Evolutionary conservation across 2,888 invertebrate species (phyloP), one percentile per base, ranked within the genome.

Genomic region (Nephrotoma appendiculata): DNA sequence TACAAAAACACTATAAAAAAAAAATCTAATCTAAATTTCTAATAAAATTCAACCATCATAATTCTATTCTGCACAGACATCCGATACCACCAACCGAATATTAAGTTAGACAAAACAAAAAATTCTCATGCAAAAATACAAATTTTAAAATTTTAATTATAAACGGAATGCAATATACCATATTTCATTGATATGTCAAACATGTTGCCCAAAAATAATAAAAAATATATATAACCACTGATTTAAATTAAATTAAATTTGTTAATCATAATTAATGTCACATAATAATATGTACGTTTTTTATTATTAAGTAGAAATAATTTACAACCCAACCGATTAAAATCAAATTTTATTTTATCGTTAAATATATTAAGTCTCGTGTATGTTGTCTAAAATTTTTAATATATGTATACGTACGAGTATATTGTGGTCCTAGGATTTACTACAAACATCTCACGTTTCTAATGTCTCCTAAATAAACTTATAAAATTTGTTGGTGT

Each of bases 241-340:
- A 71, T 71, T 71, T 71, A 71, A 71, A 71, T 71, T 71, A 31
- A 71, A 71, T 71, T 71, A 71, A 15, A 85, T 85, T 85, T 44
- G 43, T 85, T 44, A 44, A 85, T 85, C 85, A 85, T 44, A 85
- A 85, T 85, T 85, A 85, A 85, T 85, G 85, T 85, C 85, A 85
- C 85, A 85, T 85, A 85, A 85, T 44, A 85, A 71, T 15, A 31
- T 31, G 11, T 84, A 42, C 42, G 84, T 84, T 84, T 42, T 84
- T 84, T 84, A 84, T 85, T 85, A 85, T 71, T 71, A 71, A 71
- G 71, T 31, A 71, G 71, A 71, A 71, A 31, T 85, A 85, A 85
- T 85, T 85, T 85, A 85, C 44, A 85, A 85, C 85, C 85, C 44
- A 85, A 85, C 85, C 85, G 85, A 85, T 85, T 85, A 85, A 85